Conservation (phyloP, 1,140 invertebrate species). For the Lerema accius region DNA sequence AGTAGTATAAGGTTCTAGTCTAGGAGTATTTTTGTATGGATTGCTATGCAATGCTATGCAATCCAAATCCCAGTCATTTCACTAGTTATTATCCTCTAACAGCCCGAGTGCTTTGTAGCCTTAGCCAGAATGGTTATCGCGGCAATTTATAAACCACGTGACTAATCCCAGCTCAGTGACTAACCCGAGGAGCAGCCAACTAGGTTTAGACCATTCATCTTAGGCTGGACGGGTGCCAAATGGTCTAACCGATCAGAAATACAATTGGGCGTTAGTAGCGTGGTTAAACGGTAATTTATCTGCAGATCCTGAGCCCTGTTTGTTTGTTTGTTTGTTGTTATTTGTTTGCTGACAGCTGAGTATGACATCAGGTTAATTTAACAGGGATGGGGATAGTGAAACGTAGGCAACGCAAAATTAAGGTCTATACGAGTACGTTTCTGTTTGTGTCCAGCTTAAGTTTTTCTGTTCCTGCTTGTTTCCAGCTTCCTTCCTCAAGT, state of each 20-base stretch:
- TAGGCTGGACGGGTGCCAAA: conserved; percentile 26
- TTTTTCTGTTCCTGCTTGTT: too few relatives aligned
- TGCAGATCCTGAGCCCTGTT: conserved; percentile 9
- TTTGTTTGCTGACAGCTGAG: background rate
- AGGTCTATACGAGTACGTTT: too few relatives aligned
- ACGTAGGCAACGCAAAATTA: too few relatives aligned
- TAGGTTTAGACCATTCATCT: conserved; percentile 33
- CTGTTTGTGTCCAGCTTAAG: too few relatives aligned
- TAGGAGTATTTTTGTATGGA: too few relatives aligned
- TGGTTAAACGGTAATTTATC: conserved; percentile 30
- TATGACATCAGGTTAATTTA: conserved; percentile 15
- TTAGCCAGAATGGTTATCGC: conserved; percentile 26
- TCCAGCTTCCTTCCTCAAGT: too few relatives aligned
- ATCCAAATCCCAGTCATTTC: background rate
- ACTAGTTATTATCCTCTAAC: conserved; percentile 2
- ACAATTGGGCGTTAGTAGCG: conserved; percentile 32
- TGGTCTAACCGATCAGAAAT: conserved; percentile 33
- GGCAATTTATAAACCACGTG: conserved; percentile 35
- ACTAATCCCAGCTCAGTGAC: conserved; percentile 38
- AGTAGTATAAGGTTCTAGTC: too few relatives aligned
- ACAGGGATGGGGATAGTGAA: conserved; percentile 1
- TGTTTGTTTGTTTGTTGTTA: conserved; percentile 6
- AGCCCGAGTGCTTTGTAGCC: background rate
- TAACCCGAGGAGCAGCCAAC: conserved; percentile 34
- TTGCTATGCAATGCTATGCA: too few relatives aligned